phyloP scores from a whole-genome alignment of 2,888 invertebrate genomes.

The Cantharis lateralis region DNA sequence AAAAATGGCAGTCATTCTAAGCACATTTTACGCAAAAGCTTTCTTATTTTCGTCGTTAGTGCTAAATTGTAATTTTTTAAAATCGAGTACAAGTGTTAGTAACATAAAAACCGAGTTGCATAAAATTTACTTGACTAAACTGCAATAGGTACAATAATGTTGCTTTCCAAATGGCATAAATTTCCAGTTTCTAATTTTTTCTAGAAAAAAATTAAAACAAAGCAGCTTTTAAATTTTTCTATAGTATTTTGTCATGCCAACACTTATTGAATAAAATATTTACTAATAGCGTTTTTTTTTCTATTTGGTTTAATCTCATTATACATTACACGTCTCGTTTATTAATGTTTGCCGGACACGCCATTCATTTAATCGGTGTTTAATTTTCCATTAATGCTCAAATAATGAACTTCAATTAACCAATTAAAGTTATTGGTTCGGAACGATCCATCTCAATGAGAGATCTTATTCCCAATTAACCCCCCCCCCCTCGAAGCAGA shows the following conservation, averaged over 20 bases:
- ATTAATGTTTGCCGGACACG: background rate
- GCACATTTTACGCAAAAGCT: background rate
- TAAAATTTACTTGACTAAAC: background rate
- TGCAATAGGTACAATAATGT: background rate
- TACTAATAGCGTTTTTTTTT: background rate
- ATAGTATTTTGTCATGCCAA: background rate
- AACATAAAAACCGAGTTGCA: conserved; percentile 2
- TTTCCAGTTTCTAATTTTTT: too few relatives aligned
- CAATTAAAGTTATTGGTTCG: background rate
- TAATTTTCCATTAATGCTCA: background rate
- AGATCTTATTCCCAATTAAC: too few relatives aligned
- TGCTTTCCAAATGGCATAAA: background rate
- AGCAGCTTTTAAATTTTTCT: background rate
- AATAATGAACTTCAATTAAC: background rate
- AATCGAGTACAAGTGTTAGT: background rate
- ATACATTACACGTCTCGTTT: background rate
- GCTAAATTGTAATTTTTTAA: background rate
- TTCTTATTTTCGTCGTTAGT: background rate
- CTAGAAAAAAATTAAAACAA: background rate
- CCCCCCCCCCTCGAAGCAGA: too few relatives aligned
- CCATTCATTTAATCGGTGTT: background rate
- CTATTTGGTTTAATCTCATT: background rate
- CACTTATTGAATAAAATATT: background rate
- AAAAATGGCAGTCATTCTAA: background rate
- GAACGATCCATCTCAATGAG: background rate